phyloP scores from a whole-genome alignment of 2,797 vertebrate genomes.

The Sylvia borin region DNA sequence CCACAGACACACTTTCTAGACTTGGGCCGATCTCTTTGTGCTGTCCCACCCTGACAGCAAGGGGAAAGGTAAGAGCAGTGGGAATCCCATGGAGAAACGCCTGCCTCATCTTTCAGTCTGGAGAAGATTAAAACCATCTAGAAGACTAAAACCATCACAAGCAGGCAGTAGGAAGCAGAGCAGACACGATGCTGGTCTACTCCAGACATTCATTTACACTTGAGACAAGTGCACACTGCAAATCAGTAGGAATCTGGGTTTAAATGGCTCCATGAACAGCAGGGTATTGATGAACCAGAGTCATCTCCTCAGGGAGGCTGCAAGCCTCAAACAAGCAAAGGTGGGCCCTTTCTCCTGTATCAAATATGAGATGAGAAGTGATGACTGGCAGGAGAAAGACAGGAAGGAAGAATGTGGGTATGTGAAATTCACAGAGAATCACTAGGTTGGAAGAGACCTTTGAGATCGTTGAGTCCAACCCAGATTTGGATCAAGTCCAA shows the following conservation, averaged over 20 bases:
- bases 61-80: not conserved
- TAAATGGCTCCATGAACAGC: not conserved
- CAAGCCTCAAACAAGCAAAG: not conserved
- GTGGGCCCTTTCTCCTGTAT: not conserved
- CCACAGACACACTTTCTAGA: not conserved
- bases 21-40: not conserved
- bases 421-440: not conserved
- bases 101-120: not conserved
- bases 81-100: not conserved
- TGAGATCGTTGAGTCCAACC: not conserved
- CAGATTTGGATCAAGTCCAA: not conserved
- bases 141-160: too few relatives aligned
- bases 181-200: not conserved
- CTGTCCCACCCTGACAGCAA: not conserved
- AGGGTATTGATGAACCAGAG: not conserved
- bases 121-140: not conserved
- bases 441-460: not conserved
- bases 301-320: not conserved
- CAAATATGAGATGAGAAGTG: not conserved
- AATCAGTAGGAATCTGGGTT: not conserved
- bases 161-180: not conserved
- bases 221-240: fast-evolving
- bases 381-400: not conserved
- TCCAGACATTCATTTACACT: not conserved
- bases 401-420: not conserved